Evolutionary conservation across 1,140 invertebrate species (phyloP), one percentile per base, ranked within the genome.

Genomic region (Mya arenaria): DNA sequence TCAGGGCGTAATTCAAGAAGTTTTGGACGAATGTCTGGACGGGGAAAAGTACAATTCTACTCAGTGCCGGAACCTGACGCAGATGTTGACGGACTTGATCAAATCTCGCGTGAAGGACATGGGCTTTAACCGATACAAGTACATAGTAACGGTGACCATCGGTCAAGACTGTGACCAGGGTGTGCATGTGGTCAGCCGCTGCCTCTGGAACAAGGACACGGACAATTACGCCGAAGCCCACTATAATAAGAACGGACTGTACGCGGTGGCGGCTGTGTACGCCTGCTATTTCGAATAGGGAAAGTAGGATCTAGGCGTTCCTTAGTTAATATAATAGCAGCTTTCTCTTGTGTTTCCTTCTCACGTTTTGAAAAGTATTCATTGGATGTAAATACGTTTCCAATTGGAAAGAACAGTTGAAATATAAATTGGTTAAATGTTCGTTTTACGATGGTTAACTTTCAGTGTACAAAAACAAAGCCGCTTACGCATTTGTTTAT

Each of bases 211-310:
- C 69, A 85, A 85, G 10, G 86, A 89, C 69, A 85, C 85, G 17
- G 91, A 92, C 81, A 90, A 87, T 83, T 89, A 77, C 60, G 91
- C 91, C 13, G 86, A 86, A 39, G 85, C 85, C 28, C 74, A 81
- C 28, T 90, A 79, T 80, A 79, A 86, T 39, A 88, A 89, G 39
- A 84, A 83, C 30, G 82, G 85, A 55, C 56, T 91, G 39, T 90
- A 89, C 78, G 89, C 88, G 8, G 89, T 90, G 13, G 91, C 88
- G 19, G 85, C 86, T 13, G 85, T 92, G 41, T 92, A 86, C 73
- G 91, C 87, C 19, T 77, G 85, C 28, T 92, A 92, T 79, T 89
- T 88, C 74, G 91, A 92, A 73, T 92, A 88, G 63, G 17, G 44
- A 17, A n/a, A n/a, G n/a, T n/a, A n/a, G n/a, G n/a, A n/a, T n/a